These are phyloP conservation scores for Mamestra configurata DNA, from an alignment of 1,140 invertebrate species.

Conservation along the genomic window DNA sequence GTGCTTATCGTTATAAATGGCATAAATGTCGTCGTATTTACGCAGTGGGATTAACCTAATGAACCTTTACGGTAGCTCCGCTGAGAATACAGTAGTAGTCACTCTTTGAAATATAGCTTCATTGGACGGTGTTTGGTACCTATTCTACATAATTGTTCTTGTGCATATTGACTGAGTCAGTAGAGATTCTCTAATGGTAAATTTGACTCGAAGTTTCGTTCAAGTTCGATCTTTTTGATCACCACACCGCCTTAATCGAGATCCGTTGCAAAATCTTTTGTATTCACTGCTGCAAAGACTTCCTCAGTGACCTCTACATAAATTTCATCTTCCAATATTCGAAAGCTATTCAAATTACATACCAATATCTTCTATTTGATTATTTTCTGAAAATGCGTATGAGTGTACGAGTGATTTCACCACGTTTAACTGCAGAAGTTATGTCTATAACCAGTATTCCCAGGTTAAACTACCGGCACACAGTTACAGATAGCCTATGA, in stretches of 20 bases:
- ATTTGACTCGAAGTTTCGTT: too few species aligned
- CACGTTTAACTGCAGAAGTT: background rate
- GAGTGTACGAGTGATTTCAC: background rate
- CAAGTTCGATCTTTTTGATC: too few species aligned
- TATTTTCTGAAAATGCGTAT: background rate
- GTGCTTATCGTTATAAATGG: constrained; percentile 19
- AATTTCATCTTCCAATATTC: background rate
- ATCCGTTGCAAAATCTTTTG: too few species aligned
- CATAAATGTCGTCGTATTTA: constrained; percentile 6
- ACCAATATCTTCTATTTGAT: constrained; percentile 15
- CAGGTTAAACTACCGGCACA: constrained; percentile 12
- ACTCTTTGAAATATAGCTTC: background rate
- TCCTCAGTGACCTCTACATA: background rate
- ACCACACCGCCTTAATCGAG: too few species aligned
- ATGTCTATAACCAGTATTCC: constrained; percentile 1
- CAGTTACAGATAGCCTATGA: constrained; percentile 9
- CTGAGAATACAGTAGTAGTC: background rate
- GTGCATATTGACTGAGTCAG: too few species aligned
- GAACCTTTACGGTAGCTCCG: background rate
- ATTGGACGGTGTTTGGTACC: background rate
- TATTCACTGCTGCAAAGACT: background rate
- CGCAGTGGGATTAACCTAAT: constrained; percentile 12
- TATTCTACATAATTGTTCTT: too few species aligned
- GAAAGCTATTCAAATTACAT: constrained; percentile 9
- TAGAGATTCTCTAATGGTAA: too few species aligned